Evolutionary conservation across 2,113 vertebrate species (phyloP).

Genomic region (Anguilla rostrata): DNA sequence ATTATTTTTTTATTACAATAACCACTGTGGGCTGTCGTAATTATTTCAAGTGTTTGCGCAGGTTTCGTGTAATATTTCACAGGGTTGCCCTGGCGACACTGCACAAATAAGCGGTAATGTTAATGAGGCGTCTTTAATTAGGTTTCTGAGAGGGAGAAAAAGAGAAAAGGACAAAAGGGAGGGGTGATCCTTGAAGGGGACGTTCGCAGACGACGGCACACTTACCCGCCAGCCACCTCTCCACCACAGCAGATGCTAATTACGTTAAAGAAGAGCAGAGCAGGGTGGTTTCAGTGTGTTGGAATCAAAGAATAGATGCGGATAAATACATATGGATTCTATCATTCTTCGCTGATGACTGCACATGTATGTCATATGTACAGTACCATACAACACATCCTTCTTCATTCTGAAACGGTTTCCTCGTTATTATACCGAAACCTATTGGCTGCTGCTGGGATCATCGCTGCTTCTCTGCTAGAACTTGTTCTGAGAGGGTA

Average conservation of each 20-base stretch:
- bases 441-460: no score
- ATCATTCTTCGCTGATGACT: background rate
- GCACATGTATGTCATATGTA: slow-evolving; percentile 3
- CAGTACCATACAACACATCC: background rate
- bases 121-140: slow-evolving; percentile 55
- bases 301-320: slow-evolving; percentile 18
- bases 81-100: background rate
- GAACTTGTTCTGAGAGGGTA: no score
- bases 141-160: slow-evolving; percentile 44
- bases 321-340: background rate
- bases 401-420: background rate
- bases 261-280: slow-evolving; percentile 59
- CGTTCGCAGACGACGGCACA: slow-evolving; percentile 59
- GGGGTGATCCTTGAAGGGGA: slow-evolving; percentile 64
- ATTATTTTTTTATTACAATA: background rate
- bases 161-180: slow-evolving; percentile 55
- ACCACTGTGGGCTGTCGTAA: background rate
- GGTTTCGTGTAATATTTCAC: background rate
- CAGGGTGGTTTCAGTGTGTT: slow-evolving; percentile 21
- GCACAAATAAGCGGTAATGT: background rate
- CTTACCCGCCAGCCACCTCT: slow-evolving; percentile 56
- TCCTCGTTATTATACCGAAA: no score
- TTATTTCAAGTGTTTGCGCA: background rate
- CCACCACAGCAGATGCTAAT: slow-evolving; percentile 56
- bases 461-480: no score